These are phyloP conservation scores for Hemicrepidius hirtus DNA, from an alignment of 2,888 invertebrate genomes.

Conservation along the genomic window DNA sequence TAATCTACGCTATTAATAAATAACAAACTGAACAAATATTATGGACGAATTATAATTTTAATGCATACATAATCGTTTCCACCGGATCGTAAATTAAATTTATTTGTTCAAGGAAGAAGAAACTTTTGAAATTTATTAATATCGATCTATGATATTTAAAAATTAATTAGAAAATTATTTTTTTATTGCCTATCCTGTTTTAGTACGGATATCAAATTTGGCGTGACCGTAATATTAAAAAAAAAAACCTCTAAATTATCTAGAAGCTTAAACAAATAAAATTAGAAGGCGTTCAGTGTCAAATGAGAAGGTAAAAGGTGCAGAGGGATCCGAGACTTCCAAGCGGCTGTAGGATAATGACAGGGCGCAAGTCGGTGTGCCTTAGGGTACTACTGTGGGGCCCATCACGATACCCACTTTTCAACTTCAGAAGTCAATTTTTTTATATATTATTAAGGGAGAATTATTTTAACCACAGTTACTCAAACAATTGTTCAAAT, in stretches of 20 bases:
- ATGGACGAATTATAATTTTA: slow-evolving; percentile 70
- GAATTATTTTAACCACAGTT: no score
- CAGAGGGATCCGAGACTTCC: slow-evolving; percentile 56
- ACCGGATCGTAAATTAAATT: slow-evolving; percentile 66
- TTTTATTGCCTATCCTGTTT: neutral
- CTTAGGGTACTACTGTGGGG: slow-evolving; percentile 39
- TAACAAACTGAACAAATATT: slow-evolving; percentile 71
- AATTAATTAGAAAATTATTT: slow-evolving; percentile 13
- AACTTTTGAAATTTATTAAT: slow-evolving; percentile 10
- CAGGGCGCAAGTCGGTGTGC: slow-evolving; percentile 46
- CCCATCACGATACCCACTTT: slow-evolving; percentile 1
- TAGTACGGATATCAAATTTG: neutral
- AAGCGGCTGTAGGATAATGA: slow-evolving; percentile 56
- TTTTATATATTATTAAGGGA: no score
- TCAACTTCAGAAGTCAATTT: neutral
- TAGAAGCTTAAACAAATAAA: slow-evolving; percentile 56
- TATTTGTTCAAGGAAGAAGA: slow-evolving; percentile 40
- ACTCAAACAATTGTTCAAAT: no score
- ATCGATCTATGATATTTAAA: neutral
- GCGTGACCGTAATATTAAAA: neutral
- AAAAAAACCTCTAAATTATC: slow-evolving; percentile 1
- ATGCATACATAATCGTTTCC: slow-evolving; percentile 68
- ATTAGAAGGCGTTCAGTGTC: slow-evolving; percentile 55
- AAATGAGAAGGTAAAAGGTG: slow-evolving; percentile 58
- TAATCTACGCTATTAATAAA: slow-evolving; percentile 67